These are phyloP conservation scores for Myotis brandtii DNA, from an alignment of 2,113 vertebrate genomes.

Conservation along the genomic window DNA sequence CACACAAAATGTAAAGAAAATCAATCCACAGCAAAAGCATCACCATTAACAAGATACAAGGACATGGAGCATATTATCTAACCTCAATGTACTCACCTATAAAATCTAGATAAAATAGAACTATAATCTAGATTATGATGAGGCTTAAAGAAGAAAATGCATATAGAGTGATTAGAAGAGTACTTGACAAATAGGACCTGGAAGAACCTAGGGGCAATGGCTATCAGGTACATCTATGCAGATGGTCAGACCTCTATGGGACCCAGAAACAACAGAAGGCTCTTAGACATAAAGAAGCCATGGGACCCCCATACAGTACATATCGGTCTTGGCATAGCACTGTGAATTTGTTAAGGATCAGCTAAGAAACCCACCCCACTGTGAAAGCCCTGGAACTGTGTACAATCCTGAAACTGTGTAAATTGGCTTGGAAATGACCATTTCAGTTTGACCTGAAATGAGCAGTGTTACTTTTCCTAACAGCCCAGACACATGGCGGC, in stretches of 20 bases:
- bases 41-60: neutral
- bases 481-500: neutral
- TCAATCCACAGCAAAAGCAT: slow-evolving; percentile 13
- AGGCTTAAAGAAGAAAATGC: slow-evolving; percentile 33
- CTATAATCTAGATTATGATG: neutral
- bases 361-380: neutral
- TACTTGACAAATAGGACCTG: slow-evolving; percentile 9
- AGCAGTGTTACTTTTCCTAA: neutral
- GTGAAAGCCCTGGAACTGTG: neutral
- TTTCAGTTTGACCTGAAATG: neutral
- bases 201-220: neutral
- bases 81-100: neutral
- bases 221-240: neutral
- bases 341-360: slow-evolving; percentile 30
- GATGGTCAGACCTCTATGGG: neutral
- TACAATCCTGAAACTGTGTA: neutral
- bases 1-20: neutral
- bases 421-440: neutral
- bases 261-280: neutral
- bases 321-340: neutral
- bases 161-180: neutral
- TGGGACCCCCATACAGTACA: neutral
- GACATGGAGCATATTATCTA: neutral
- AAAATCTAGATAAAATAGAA: neutral
- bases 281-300: neutral